Evolutionary conservation across 1,140 invertebrate genomes (phyloP).

Genomic region (Drosophila lacertosa): DNA sequence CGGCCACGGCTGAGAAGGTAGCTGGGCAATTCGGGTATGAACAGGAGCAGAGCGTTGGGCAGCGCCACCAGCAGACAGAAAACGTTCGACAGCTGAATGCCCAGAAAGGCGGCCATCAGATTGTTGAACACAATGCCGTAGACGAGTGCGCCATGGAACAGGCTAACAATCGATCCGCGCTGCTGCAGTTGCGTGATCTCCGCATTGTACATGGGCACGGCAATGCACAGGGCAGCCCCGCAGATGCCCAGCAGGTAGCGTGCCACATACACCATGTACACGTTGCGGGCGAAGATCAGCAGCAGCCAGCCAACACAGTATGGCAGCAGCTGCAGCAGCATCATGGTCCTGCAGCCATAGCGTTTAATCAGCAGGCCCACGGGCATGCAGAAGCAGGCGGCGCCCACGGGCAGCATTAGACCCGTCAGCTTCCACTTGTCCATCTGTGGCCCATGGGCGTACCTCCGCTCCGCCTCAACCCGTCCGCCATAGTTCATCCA

Average conservation of each 20-base stretch:
- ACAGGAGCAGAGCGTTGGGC: slow-evolving; percentile 85
- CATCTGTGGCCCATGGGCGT: slow-evolving; percentile 57
- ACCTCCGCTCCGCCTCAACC: slow-evolving; percentile 72
- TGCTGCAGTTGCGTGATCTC: slow-evolving; percentile 89
- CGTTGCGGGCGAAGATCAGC: slow-evolving; percentile 86
- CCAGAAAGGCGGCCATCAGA: slow-evolving; percentile 81
- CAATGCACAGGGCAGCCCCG: slow-evolving; percentile 88
- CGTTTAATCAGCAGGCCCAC: slow-evolving; percentile 87
- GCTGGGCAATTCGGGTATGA: slow-evolving; percentile 89
- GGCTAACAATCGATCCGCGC: slow-evolving; percentile 88
- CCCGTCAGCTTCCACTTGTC: slow-evolving; percentile 43
- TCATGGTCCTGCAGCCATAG: slow-evolving; percentile 88
- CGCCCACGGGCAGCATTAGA: slow-evolving; percentile 37
- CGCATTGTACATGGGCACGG: slow-evolving; percentile 88
- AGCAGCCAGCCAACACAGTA: slow-evolving; percentile 88
- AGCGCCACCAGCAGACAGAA: slow-evolving; percentile 86
- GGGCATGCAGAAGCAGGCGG: slow-evolving; percentile 86
- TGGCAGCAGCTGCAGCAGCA: slow-evolving; percentile 87
- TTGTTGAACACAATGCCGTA: slow-evolving; percentile 87
- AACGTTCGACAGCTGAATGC: slow-evolving; percentile 84
- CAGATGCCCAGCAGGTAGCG: slow-evolving; percentile 88
- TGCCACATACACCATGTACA: slow-evolving; percentile 87
- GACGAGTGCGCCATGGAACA: slow-evolving; percentile 88
- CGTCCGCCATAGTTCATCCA: slow-evolving; percentile 87
- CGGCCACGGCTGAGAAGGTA: slow-evolving; percentile 83